A percentile compares a stretch with the other conserved stretches of the same genome.
Conservation (phyloP, 2,113 vertebrate genomes). For the Rhinoderma darwinii region DNA sequence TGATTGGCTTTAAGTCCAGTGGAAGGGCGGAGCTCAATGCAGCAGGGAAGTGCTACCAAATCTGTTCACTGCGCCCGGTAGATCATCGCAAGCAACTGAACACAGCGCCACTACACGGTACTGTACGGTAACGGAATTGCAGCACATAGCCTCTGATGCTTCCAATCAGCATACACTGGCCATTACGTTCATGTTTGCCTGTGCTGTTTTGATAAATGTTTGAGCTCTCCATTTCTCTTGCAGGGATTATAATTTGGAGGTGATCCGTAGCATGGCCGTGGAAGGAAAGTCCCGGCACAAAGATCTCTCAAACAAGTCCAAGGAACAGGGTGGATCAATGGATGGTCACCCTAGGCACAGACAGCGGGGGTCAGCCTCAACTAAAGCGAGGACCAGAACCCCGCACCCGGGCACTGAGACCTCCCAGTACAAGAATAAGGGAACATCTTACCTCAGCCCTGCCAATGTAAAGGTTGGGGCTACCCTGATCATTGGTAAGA, state of each 20-base stretch:
- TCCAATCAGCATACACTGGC: no score
- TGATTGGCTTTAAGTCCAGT: not conserved
- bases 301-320: not conserved
- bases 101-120: not conserved
- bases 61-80: not conserved
- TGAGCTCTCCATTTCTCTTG: not conserved
- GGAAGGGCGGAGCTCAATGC: not conserved
- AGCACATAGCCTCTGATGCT: no score
- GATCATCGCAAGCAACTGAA: not conserved
- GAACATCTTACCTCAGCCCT: not conserved
- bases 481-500: slow-evolving; percentile 30
- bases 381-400: not conserved
- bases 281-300: not conserved
- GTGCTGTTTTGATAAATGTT: no score
- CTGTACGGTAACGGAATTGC: not conserved
- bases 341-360: not conserved
- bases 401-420: not conserved
- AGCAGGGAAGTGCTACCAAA: slow-evolving; percentile 12
- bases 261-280: not conserved
- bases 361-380: not conserved
- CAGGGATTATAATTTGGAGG: not conserved
- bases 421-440: not conserved
- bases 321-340: slow-evolving; percentile 13
- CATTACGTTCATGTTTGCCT: not conserved
- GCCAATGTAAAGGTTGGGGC: not conserved